Base-by-base conservation (phyloP, 1,140 invertebrate genomes). In the Dinoponera quadriceps region DNA sequence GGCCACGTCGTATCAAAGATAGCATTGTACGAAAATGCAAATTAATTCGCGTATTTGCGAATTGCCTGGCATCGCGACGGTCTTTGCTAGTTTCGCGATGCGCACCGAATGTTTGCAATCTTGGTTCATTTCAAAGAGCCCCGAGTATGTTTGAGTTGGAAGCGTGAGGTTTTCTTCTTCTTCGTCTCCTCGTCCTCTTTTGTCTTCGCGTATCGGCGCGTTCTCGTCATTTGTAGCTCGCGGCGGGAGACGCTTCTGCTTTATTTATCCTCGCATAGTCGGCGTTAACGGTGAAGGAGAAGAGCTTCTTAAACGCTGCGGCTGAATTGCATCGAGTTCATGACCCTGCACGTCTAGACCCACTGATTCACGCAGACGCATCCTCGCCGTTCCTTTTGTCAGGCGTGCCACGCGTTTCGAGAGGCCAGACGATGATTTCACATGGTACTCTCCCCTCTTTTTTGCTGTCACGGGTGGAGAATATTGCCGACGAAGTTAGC, bases 261-360 rank as follows among this genome's bases (percentile, higher is more conserved):
- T 80, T 80, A 80, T 80, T 80, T 80, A 80, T 80, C 65, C 33
- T 80, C 65, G 51, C 63, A n/a, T 78, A 78, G 63, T 29, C 83
- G 2, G 22, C 57, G 75, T 48, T 55, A 49, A n/a, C 71, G 82
- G 65, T 60, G 77, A 82, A 72, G 27, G 80, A 72, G 71, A 87
- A 78, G 69, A 49, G 73, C 25, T 86, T 83, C 82, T 71, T 72
- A 78, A 88, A 86, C 84, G 51, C 63, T 74, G 84, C 59, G 77
- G 83, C 62, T 90, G 90, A 89, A 88, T 91, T 82, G 89, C 90
- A 84, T 85, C 82, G 89, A 72, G 90, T 91, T 90, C 90, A 89
- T 83, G 90, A 91, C 90, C 89, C 63, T 73, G 44, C 72, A 78
- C 84, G 89, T 91, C 87, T 91, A 89, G 84, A 90, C 87, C 84